Base-by-base conservation (phyloP, 2,797 vertebrate species). In the Sebastes trivittatus region DNA sequence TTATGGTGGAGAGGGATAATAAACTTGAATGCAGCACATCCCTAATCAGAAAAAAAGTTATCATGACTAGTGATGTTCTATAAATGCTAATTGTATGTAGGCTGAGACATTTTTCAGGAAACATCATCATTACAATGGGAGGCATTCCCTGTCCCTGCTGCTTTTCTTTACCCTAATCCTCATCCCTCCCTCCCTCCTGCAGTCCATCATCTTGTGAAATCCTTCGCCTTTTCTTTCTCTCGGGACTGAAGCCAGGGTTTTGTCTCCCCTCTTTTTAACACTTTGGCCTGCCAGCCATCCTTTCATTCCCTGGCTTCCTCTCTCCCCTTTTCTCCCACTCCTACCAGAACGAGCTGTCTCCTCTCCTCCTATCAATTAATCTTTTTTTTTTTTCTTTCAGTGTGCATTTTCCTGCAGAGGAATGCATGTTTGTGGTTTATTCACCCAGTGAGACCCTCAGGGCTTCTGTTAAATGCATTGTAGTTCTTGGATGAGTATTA, bases 121-220 rank as follows among this genome's bases (percentile, higher is more conserved):
- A 93, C 90, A 89, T 88, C 87, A 88, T 92, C 92, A 88, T 92
- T 85, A 94, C 92, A 94, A 92, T 93, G 79, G 85, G 80, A 82
- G 77, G 75, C 80, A 83, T 92, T 90, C 88, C 90, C 85, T 81
- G 80, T 87, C 84, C 87, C 91, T 81, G 87, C 88, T 90, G 86
- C 84, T 87, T 93, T 92, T 88, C 89, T 92, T 86, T 77, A 7
- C 83, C 78, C 83, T 92, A 92, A 93, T 87, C 87, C 89, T 75
- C 83, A 77, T 85, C 72, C 86, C 84, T 79, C 88, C 85, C 92
- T 80, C 84, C 83, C 14, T 87, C 88, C 87, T 85, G 80, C 87
- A 90, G 83, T 94, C 92, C 92, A 92, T 95, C 89, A 92, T 93
- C 89, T 93, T 90, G 84, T 89, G 86, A 95, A 93, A 94, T 93